Evolutionary conservation across 30 jellyfish, hydroid and myxozoan genomes (phyloP).

Genomic region (Chironex yamaguchii): DNA sequence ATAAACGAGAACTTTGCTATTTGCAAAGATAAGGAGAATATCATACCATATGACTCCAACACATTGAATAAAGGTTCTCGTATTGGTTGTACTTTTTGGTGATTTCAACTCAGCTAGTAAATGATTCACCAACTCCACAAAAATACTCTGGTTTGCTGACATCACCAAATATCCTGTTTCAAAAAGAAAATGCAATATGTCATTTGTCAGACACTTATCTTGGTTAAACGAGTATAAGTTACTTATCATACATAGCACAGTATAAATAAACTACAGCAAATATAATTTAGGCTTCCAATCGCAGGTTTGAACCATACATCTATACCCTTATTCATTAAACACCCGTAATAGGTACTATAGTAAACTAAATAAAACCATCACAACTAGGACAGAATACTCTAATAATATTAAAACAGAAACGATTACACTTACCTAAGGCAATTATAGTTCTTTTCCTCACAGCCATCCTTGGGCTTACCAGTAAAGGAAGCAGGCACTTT

Average conservation of each 20-base stretch:
- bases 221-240: no score
- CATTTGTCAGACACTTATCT: no score
- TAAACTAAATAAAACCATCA: no score
- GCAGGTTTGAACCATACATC: no score
- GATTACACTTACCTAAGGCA: constrained; percentile 86
- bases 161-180: constrained; percentile 90
- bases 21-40: neutral
- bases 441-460: constrained; percentile 91
- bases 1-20: no score
- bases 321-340: no score
- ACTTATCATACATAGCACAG: no score
- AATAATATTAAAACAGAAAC: no score
- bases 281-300: no score
- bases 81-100: constrained; percentile 71
- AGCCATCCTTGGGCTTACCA: constrained; percentile 93
- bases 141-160: constrained; percentile 86
- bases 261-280: no score
- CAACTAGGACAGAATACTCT: no score
- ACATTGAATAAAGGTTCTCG: constrained; percentile 93
- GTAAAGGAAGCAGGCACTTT: constrained; percentile 89
- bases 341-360: no score
- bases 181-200: neutral
- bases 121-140: constrained; percentile 90
- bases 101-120: constrained; percentile 78
- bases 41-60: constrained; percentile 96